Evolutionary conservation across 92 coral and sea anemone species (phyloP).

Genomic region (Phenganax marumi): DNA sequence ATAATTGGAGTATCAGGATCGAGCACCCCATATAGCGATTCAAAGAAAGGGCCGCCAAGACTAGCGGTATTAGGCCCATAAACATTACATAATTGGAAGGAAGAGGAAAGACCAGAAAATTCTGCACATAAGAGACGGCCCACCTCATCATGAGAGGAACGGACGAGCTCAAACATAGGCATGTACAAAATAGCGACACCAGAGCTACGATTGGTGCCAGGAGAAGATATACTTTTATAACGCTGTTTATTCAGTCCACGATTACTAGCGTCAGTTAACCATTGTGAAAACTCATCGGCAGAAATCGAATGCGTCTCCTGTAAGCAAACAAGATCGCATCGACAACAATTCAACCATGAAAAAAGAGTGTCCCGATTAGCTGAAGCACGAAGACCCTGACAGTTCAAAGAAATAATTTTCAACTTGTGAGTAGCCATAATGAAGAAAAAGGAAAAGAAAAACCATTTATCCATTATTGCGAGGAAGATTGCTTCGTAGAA

Average conservation of each 20-base stretch:
- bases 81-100: slow-evolving; percentile 3
- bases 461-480: too few relatives aligned
- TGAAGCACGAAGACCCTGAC: too few relatives aligned
- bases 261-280: background rate
- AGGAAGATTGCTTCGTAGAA: too few relatives aligned
- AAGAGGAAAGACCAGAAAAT: too few relatives aligned
- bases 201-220: slow-evolving; percentile 14
- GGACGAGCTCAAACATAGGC: background rate
- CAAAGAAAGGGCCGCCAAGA: slow-evolving; percentile 30
- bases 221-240: slow-evolving; percentile 20
- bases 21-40: too few relatives aligned
- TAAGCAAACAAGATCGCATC: slow-evolving; percentile 10
- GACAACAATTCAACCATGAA: background rate
- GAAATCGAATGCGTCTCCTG: slow-evolving; percentile 41
- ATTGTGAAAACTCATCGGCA: background rate
- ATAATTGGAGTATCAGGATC: too few relatives aligned
- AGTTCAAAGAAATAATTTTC: too few relatives aligned
- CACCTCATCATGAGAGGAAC: background rate
- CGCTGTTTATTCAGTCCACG: background rate
- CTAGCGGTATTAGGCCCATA: slow-evolving; percentile 42
- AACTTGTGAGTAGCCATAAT: too few relatives aligned
- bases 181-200: slow-evolving; percentile 27
- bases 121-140: background rate
- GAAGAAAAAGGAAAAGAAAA: too few relatives aligned
- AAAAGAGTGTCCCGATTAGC: too few relatives aligned